These are phyloP conservation scores for Cerastis leucographa DNA, from an alignment of 2,888 invertebrate species.

Conservation along the genomic window DNA sequence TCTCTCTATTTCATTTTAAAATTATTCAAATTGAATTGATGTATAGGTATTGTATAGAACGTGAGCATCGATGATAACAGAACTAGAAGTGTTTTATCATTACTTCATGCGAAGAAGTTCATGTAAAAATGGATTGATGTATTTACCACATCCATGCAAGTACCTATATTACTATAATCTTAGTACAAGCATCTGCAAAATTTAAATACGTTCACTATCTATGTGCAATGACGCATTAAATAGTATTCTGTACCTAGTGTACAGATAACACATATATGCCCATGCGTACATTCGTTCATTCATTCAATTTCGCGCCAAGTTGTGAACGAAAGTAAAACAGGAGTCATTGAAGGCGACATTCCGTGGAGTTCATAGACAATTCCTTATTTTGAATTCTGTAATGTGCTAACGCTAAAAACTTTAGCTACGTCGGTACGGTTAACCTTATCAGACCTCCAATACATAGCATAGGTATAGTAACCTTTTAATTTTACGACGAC, in stretches of 20 bases:
- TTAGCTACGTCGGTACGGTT: neutral
- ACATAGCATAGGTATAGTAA: neutral
- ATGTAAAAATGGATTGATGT: slow-evolving; percentile 11
- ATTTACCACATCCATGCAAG: slow-evolving; percentile 48
- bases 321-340: slow-evolving; percentile 48
- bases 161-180: neutral
- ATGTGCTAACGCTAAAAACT: neutral
- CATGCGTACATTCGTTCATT: slow-evolving; percentile 47
- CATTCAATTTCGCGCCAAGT: slow-evolving; percentile 34
- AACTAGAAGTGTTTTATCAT: neutral
- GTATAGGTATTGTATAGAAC: neutral
- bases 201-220: slow-evolving; percentile 42
- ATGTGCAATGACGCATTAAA: slow-evolving; percentile 48
- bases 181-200: slow-evolving; percentile 26
- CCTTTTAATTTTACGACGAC: neutral
- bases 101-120: neutral
- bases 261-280: neutral
- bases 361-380: slow-evolving; percentile 47
- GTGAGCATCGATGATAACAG: neutral
- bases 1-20: neutral
- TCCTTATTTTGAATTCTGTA: slow-evolving; percentile 29
- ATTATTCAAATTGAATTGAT: neutral
- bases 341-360: slow-evolving; percentile 56
- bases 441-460: neutral
- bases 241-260: slow-evolving; percentile 23